phyloP scores from a whole-genome alignment of 2,888 invertebrate species.

The Sinopyrophorus schimmeli region DNA sequence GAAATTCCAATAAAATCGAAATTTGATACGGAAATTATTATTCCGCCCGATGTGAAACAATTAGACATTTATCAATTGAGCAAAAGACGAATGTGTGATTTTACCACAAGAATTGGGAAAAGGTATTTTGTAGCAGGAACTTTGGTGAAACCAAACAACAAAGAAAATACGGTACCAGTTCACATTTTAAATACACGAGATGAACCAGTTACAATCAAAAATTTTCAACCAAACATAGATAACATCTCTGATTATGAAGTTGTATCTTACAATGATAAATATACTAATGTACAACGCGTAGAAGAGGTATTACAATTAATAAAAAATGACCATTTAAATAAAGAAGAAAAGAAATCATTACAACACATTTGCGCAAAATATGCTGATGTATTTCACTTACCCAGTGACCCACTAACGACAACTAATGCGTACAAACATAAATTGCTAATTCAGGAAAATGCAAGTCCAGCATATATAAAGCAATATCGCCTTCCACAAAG shows the following conservation, averaged over 20 bases:
- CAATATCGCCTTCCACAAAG: slow-evolving; percentile 19
- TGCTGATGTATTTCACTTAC: slow-evolving; percentile 1
- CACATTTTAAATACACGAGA: slow-evolving; percentile 28
- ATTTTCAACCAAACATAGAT: slow-evolving; percentile 31
- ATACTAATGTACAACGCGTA: too few relatives aligned
- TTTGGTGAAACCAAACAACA: slow-evolving; percentile 17
- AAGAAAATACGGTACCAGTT: slow-evolving; percentile 25
- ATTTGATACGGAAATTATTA: slow-evolving; percentile 10
- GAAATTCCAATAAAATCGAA: slow-evolving; percentile 16
- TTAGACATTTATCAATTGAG: slow-evolving; percentile 23
- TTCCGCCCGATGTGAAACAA: slow-evolving; percentile 23
- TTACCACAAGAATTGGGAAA: slow-evolving; percentile 21
- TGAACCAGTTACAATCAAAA: slow-evolving; percentile 25
- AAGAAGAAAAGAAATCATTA: too few relatives aligned
- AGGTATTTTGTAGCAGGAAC: slow-evolving; percentile 27
- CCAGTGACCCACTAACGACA: background rate
- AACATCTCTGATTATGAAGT: too few relatives aligned
- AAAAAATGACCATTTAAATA: background rate
- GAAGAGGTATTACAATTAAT: too few relatives aligned
- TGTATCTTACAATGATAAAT: too few relatives aligned
- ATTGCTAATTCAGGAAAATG: background rate
- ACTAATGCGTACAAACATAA: slow-evolving; percentile 5
- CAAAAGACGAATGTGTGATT: slow-evolving; percentile 16
- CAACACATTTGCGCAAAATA: slow-evolving; percentile 7
- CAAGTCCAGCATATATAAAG: slow-evolving; percentile 11